Conservation (phyloP, 2,888 invertebrate species). For the Melieria crassipennis region DNA sequence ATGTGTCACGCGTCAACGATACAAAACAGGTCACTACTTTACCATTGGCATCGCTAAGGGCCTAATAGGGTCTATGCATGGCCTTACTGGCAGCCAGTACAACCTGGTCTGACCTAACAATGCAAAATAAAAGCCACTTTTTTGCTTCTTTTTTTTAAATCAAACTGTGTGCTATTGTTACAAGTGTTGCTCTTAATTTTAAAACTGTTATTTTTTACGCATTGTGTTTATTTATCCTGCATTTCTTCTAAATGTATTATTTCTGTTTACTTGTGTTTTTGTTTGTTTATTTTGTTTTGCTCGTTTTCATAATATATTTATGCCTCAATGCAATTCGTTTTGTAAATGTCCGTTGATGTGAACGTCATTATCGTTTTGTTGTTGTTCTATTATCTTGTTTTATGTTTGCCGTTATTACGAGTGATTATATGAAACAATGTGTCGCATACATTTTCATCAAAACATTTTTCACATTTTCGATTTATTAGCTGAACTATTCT, state of each 20-base stretch:
- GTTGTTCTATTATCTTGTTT: not conserved
- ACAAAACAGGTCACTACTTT: too few species aligned
- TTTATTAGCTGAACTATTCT: slow-evolving; percentile 38
- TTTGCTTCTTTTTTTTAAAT: slow-evolving; percentile 50
- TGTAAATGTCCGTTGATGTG: too few species aligned
- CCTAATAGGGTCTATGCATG: too few species aligned
- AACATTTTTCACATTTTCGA: slow-evolving; percentile 42
- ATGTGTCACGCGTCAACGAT: too few species aligned
- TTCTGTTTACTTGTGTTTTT: slow-evolving; percentile 31
- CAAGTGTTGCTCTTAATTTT: slow-evolving; percentile 50
- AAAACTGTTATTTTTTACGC: slow-evolving; percentile 7
- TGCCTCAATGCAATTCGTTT: slow-evolving; percentile 19
- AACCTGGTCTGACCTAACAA: too few species aligned
- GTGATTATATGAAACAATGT: slow-evolving; percentile 25
- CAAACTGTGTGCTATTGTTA: slow-evolving; percentile 57
- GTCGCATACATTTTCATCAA: not conserved
- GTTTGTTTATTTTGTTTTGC: slow-evolving; percentile 24
- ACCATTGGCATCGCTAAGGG: too few species aligned
- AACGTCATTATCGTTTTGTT: not conserved
- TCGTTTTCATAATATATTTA: slow-evolving; percentile 40
- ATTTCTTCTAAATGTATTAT: slow-evolving; percentile 13
- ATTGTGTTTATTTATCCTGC: slow-evolving; percentile 4
- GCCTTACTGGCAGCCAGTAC: too few species aligned
- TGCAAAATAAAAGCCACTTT: not conserved
- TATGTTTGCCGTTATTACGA: slow-evolving; percentile 21